Base-by-base conservation (phyloP, 2,113 vertebrate genomes). In the Saguinus midas region DNA sequence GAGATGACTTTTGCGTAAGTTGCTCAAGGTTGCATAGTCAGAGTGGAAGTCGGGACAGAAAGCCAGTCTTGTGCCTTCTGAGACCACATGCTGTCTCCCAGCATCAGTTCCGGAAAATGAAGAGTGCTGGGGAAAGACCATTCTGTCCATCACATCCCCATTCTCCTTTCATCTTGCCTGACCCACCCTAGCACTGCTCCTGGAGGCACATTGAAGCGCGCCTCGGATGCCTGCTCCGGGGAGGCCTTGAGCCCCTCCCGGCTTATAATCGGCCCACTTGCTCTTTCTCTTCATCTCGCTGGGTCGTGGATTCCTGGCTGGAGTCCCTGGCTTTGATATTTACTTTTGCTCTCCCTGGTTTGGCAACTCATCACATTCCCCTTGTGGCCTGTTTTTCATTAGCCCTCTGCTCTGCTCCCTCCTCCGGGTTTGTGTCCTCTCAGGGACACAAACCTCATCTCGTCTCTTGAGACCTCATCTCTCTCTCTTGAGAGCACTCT, bases 151-250 rank as follows among this genome's bases (percentile, higher is more conserved):
- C 73, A 83, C 79, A 80, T 55, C 66, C 14, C 2, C 2, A 72
- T 23, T 27, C 91, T 75, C 92, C 66, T 94, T 92, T 92, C 27
- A 92, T 94, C 93, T 92, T 66, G 61, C 16, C 57, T 7, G 61
- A 25, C 70, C 95, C 88, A 52, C 85, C 84, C 90, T 3, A 14
- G 73, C 61, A 12, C 52, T 1, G 0, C 29, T 90, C 75, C 95
- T 96, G 96, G 96, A 96, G 58, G 43, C 89, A 96, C 97, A 91
- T 97, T 12, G 97, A 98, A 97, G 97, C 96, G 3, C 88, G 95
- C 95, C 82, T 91, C 25, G 0, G 23, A 85, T 85, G 96, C 94
- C 91, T 90, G 76, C 48, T 37, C 8, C 16, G 0, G 64, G 83
- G 82, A 20, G 89, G 79, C 68, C 88, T 35, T 0, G 0, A 8